Evolutionary conservation across 2,888 invertebrate genomes (phyloP).

Genomic region (Scaptomyza polygonia): DNA sequence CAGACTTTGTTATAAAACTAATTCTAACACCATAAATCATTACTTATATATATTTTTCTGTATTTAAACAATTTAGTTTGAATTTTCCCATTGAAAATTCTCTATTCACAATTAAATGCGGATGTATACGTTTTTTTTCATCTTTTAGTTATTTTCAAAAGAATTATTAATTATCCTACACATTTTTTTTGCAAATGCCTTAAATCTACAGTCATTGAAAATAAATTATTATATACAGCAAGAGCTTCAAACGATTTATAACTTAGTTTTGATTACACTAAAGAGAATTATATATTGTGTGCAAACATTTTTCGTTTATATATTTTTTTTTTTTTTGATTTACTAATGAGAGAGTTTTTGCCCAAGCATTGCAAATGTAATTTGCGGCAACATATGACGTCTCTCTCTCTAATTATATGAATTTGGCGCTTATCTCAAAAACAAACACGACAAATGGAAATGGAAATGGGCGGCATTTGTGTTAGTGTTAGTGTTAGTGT

Average conservation of each 20-base stretch:
- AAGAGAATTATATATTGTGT: not conserved
- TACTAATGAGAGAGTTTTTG: constrained; percentile 8
- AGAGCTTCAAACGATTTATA: too few relatives aligned
- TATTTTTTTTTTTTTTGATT: too few relatives aligned
- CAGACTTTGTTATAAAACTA: too few relatives aligned
- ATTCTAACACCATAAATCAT: too few relatives aligned
- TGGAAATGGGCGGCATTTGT: constrained; percentile 65
- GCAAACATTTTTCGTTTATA: not conserved
- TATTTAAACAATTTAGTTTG: too few relatives aligned
- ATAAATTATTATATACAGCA: not conserved
- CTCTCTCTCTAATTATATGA: constrained; percentile 75
- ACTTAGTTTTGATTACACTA: not conserved
- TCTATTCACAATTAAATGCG: too few relatives aligned
- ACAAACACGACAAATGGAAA: constrained; percentile 72
- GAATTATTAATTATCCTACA: not conserved
- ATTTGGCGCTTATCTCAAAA: constrained; percentile 73
- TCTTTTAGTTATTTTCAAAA: not conserved
- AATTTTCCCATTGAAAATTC: too few relatives aligned
- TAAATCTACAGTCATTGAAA: not conserved
- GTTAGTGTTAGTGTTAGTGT: constrained; percentile 36
- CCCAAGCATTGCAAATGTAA: constrained; percentile 54
- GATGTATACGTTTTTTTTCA: not conserved
- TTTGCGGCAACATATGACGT: constrained; percentile 68
- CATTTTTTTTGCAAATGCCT: not conserved
- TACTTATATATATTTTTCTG: too few relatives aligned